phyloP scores from a whole-genome alignment of 2,113 vertebrate genomes.

The Bubo bubo region DNA sequence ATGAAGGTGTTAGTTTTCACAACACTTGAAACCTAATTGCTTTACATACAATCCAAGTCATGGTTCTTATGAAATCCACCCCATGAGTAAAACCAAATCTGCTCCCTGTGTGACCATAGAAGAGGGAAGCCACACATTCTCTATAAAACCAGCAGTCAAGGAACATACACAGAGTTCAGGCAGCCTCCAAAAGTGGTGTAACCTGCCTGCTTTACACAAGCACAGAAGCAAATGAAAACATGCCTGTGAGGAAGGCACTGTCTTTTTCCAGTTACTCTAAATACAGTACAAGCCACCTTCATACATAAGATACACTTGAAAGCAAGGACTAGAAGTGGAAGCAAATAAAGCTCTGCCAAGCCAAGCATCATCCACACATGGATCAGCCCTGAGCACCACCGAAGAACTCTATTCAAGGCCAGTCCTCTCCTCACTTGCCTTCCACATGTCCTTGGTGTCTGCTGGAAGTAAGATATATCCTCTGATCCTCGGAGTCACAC shows the following conservation, averaged over 20 bases:
- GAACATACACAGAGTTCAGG: background rate
- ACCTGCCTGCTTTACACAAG: background rate
- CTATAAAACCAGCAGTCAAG: background rate
- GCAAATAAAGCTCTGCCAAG: background rate
- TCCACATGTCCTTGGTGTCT: background rate
- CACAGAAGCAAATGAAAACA: background rate
- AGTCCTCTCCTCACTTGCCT: background rate
- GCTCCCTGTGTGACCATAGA: rapidly evolving
- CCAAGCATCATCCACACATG: rapidly evolving
- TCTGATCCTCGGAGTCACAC: background rate
- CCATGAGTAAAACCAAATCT: background rate
- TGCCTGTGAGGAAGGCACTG: background rate
- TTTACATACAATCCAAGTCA: background rate
- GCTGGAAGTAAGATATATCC: background rate
- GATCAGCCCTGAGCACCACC: background rate
- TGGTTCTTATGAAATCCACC: background rate
- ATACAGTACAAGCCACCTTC: background rate
- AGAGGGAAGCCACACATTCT: rapidly evolving
- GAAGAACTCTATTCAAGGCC: background rate
- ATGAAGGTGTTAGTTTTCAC: background rate
- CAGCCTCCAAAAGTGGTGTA: background rate
- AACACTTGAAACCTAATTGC: background rate
- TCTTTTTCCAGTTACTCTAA: background rate
- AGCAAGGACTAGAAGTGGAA: background rate
- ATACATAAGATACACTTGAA: background rate